Percentiles rank a stretch among this genome's conserved stretches.
These are phyloP conservation scores for Agrochola macilenta DNA, from an alignment of 2,888 invertebrate genomes.

Conservation along the genomic window DNA sequence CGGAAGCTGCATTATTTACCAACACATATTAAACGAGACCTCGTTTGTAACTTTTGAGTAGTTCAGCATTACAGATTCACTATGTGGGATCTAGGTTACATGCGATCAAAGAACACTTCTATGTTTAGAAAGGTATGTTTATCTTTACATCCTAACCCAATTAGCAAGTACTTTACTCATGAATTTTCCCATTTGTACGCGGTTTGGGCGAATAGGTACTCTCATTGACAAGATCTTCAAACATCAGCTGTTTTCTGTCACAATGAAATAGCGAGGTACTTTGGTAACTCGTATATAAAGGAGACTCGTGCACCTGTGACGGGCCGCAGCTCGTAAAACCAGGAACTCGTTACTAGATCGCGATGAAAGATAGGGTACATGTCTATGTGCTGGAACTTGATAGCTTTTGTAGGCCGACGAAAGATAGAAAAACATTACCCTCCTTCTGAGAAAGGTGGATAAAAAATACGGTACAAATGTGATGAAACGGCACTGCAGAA, in stretches of 20 bases:
- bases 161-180: slow-evolving; percentile 12
- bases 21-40: slow-evolving; percentile 57
- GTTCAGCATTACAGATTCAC: slow-evolving; percentile 52
- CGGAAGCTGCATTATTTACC: slow-evolving; percentile 57
- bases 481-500: neutral
- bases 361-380: slow-evolving; percentile 21
- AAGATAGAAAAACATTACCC: slow-evolving; percentile 29
- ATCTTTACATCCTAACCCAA: slow-evolving; percentile 20
- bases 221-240: slow-evolving; percentile 6
- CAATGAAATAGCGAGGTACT: slow-evolving; percentile 31
- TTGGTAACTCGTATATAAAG: slow-evolving; percentile 38
- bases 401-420: slow-evolving; percentile 24
- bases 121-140: slow-evolving; percentile 19
- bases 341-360: slow-evolving; percentile 55
- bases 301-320: slow-evolving; percentile 52
- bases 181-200: neutral
- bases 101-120: slow-evolving; percentile 26
- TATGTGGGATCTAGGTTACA: slow-evolving; percentile 43
- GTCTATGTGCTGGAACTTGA: slow-evolving; percentile 21
- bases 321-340: slow-evolving; percentile 53
- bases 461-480: slow-evolving; percentile 32
- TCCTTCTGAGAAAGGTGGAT: slow-evolving; percentile 12
- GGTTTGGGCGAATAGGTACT: neutral
- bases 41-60: slow-evolving; percentile 44
- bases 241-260: slow-evolving; percentile 24